Base-by-base conservation (phyloP, 1,140 invertebrate genomes). In the Daktulosphaira vitifoliae region DNA sequence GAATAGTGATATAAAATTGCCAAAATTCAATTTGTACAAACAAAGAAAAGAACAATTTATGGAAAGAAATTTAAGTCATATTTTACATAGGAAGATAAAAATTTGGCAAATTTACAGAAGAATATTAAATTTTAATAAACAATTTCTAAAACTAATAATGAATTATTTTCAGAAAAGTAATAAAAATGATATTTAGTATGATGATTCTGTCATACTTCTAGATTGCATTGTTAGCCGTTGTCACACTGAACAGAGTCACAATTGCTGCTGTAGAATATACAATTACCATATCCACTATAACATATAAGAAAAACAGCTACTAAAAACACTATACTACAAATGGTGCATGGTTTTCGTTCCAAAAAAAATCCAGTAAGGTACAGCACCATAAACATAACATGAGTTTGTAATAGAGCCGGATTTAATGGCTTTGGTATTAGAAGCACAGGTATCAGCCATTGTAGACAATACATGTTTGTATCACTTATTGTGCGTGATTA, bases 401-500 rank as follows among this genome's bases (percentile, higher is more conserved):
- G 93, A 65, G 95, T 96, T 75, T 96, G 90, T 66, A 96, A 80
- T 22, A 96, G 78, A 37, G 92, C 90, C 71, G 93, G 92, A 78
- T 96, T 96, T 42, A 92, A 82, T 42, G 95, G 95, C 78, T 98
- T 98, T 67, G 96, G 95, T 76, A 98, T 94, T 51, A 98, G 80
- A 65, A 98, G 79, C 53, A 98, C 93, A 53, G 96, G 96, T 70
- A 98, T 90, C 70, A 98, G 78, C 90, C 93, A 98, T 81, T 98
- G 94, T 72, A 98, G 82, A 80, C 95, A 98, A 82, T 98, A 98
- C 95, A 98, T 98, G 72, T 44, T 22, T 38, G 7, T 18, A 23
- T 18, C 38, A 9, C 16, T 7, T 1, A n/a, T 25, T 38, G 49
- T 42, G 62, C 29, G 46, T 20, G 48, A 15, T 22, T 23, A 5